phyloP scores from a whole-genome alignment of 2,797 vertebrate species.

The Heterohyrax brucei region DNA sequence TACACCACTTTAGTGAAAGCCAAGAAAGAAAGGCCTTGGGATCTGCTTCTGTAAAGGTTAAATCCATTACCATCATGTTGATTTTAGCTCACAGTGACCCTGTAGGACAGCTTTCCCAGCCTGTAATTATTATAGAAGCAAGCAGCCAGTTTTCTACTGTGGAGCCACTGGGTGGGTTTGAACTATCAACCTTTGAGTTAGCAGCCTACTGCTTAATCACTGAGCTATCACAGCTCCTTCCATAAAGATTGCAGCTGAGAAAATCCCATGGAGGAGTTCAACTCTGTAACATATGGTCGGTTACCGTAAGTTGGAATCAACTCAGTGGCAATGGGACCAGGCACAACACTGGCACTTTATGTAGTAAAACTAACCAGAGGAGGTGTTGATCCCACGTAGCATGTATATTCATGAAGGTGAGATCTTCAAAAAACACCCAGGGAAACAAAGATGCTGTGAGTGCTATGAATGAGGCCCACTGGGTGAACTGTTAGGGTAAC shows the following conservation, averaged over 20 bases:
- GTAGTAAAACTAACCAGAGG: rapidly evolving
- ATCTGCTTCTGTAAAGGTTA: not conserved
- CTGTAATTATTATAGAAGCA: not conserved
- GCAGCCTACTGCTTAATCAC: not conserved
- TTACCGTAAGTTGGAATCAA: not conserved
- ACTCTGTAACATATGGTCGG: not conserved
- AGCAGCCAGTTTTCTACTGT: not conserved
- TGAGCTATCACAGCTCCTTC: not conserved
- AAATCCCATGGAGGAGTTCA: not conserved
- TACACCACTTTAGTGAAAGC: not conserved
- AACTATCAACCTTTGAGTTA: not conserved
- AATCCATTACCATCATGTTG: not conserved
- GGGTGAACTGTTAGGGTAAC: rapidly evolving
- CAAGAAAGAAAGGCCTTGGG: too few relatives aligned
- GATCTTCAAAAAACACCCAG: rapidly evolving
- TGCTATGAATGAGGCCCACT: not conserved
- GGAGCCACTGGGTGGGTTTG: not conserved
- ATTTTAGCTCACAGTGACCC: not conserved
- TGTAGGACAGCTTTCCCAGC: not conserved
- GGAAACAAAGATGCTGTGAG: rapidly evolving
- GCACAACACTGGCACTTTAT: rapidly evolving
- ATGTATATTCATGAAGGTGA: not conserved
- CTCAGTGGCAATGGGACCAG: not conserved
- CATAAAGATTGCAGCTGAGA: not conserved
- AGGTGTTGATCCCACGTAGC: not conserved